phyloP scores from a whole-genome alignment of 2,797 vertebrate species.

The Trematomus bernacchii region DNA sequence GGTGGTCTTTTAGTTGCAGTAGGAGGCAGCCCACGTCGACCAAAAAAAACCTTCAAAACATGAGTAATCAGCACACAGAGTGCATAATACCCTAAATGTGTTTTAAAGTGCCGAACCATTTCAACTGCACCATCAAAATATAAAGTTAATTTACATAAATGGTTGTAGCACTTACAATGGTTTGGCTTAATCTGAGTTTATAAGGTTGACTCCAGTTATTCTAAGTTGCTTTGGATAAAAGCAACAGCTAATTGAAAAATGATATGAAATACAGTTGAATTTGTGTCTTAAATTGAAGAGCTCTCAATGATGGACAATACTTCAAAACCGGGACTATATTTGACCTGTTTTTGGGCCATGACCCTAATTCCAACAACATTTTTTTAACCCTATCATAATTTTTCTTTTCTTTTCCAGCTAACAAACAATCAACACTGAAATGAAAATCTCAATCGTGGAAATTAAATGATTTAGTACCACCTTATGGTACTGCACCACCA shows the following conservation, averaged over 20 bases:
- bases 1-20: background rate
- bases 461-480: background rate
- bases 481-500: too few species aligned
- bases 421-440: background rate
- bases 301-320: background rate
- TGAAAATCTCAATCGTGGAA: background rate
- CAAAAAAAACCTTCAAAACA: background rate
- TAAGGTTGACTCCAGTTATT: too few species aligned
- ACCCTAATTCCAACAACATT: background rate
- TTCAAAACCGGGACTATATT: background rate
- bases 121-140: too few species aligned
- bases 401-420: background rate
- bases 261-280: too few species aligned
- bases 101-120: background rate
- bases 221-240: too few species aligned
- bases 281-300: too few species aligned
- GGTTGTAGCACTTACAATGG: too few species aligned
- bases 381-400: background rate
- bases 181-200: too few species aligned
- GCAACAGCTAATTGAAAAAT: too few species aligned
- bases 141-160: too few species aligned
- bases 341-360: background rate
- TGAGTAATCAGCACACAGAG: slow-evolving; percentile 1
- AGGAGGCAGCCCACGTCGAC: background rate
- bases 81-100: background rate